Conservation (phyloP, 2,888 invertebrate genomes). For the Nyleta sp. region DNA sequence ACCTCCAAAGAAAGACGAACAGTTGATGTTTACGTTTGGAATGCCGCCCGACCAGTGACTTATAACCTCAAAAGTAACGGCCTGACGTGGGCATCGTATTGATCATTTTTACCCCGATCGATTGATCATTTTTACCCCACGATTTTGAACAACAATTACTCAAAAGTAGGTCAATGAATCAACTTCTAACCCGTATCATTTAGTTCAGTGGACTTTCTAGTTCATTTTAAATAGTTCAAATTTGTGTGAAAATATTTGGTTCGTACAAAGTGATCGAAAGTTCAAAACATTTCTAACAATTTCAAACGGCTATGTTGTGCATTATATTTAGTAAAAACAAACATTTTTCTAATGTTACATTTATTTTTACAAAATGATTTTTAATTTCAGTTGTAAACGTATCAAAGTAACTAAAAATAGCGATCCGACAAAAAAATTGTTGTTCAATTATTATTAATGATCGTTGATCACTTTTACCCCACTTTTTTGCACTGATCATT, state of each 20-base stretch:
- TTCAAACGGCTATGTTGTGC: slow-evolving; percentile 20
- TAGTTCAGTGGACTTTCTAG: slow-evolving; percentile 21
- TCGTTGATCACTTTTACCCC: too few relatives aligned
- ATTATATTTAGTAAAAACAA: slow-evolving; percentile 19
- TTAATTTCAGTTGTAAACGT: too few relatives aligned
- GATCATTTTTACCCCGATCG: slow-evolving; percentile 16
- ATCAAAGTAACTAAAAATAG: too few relatives aligned
- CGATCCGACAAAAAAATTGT: too few relatives aligned
- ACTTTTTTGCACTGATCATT: too few relatives aligned
- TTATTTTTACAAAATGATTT: too few relatives aligned
- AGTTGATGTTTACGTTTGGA: slow-evolving; percentile 3
- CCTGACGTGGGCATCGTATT: neutral
- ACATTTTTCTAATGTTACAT: neutral
- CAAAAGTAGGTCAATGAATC: slow-evolving; percentile 10
- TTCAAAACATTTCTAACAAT: slow-evolving; percentile 15
- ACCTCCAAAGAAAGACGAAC: slow-evolving; percentile 1
- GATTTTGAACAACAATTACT: slow-evolving; percentile 15
- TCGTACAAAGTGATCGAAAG: slow-evolving; percentile 10
- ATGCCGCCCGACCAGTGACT: slow-evolving; percentile 6
- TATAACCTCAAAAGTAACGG: slow-evolving; percentile 8
- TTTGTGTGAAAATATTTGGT: slow-evolving; percentile 10
- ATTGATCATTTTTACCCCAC: slow-evolving; percentile 12
- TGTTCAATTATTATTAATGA: too few relatives aligned
- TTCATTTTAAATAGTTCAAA: slow-evolving; percentile 19
- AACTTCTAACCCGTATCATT: slow-evolving; percentile 17